Evolutionary conservation across 2,113 vertebrate genomes (phyloP).

Genomic region (Eonycteris spelaea): DNA sequence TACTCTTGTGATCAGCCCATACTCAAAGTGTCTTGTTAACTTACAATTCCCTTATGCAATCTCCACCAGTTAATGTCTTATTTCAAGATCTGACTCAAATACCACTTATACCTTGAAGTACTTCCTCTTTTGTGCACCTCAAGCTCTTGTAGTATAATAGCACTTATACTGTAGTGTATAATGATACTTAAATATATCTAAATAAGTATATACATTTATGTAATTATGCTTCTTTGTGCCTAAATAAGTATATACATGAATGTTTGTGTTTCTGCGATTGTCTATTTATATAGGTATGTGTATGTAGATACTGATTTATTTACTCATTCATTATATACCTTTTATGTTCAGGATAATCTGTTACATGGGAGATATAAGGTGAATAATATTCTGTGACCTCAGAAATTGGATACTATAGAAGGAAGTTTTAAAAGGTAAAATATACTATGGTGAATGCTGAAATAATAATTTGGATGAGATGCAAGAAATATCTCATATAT

Average conservation of each 20-base stretch:
- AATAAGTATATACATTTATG: background rate
- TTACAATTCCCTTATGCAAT: background rate
- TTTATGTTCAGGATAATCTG: background rate
- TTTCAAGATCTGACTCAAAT: slow-evolving; percentile 3
- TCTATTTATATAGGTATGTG: background rate
- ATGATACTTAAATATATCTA: background rate
- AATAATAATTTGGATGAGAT: background rate
- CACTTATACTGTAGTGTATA: background rate
- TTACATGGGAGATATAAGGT: background rate
- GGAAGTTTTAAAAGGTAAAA: background rate
- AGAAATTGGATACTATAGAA: background rate
- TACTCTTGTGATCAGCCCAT: background rate
- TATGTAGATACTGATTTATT: background rate
- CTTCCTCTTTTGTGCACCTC: background rate
- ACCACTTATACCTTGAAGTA: background rate
- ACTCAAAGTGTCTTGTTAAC: background rate
- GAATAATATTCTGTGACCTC: background rate
- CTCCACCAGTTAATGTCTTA: background rate
- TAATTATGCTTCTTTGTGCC: background rate
- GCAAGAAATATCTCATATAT: background rate
- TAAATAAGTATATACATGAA: background rate
- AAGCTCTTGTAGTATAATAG: background rate
- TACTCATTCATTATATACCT: background rate
- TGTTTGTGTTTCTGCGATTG: background rate
- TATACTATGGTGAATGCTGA: background rate